Evolutionary conservation across 2,888 invertebrate species (phyloP).

Genomic region (Fragum fragum): DNA sequence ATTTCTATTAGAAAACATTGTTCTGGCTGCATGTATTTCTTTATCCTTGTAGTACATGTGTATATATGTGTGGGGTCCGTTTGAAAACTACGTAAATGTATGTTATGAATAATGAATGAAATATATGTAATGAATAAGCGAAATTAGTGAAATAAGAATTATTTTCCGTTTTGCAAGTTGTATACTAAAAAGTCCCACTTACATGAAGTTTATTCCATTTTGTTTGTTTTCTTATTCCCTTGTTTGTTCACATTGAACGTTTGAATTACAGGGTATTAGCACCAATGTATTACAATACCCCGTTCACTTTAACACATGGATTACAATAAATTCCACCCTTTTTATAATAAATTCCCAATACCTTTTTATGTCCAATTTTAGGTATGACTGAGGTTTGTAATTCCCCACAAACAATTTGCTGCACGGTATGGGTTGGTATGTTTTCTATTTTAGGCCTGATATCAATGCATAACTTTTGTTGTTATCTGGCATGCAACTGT

Average conservation of each 20-base stretch:
- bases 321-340: background rate
- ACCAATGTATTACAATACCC: background rate
- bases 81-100: no score
- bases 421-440: no score
- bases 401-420: no score
- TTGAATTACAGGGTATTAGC: background rate
- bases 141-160: no score
- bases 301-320: slow-evolving; percentile 3
- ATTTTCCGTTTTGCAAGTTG: background rate
- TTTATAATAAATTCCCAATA: background rate
- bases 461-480: background rate
- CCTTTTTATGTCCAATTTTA: no score
- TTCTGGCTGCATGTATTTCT: no score
- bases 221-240: background rate
- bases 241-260: background rate
- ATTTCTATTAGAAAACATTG: no score
- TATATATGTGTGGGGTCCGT: no score
- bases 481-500: background rate
- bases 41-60: no score
- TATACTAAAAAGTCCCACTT: background rate
- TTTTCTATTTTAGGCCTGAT: background rate
- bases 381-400: no score
- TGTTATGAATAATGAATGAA: no score
- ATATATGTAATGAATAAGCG: no score
- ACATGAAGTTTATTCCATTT: background rate